Conservation (phyloP, 2,113 vertebrate species). For the Aegithalos caudatus region DNA sequence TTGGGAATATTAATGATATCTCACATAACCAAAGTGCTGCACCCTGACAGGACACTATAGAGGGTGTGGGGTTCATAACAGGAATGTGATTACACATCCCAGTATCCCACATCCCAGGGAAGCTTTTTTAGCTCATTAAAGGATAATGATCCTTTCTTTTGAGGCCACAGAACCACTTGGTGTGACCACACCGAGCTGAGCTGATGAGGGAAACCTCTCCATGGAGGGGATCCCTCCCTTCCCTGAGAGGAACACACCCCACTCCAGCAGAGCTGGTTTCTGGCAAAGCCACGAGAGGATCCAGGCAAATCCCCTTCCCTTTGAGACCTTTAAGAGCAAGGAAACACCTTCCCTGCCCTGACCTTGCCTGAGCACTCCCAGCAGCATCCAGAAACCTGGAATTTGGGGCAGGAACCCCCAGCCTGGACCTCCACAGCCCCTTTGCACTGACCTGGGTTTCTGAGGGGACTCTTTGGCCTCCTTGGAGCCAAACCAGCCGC, state of each 20-base stretch:
- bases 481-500: conserved; percentile 86
- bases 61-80: neutral
- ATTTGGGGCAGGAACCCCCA: neutral
- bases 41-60: neutral
- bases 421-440: accelerated
- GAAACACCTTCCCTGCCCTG: neutral
- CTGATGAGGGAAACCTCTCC: neutral
- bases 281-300: neutral
- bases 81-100: neutral
- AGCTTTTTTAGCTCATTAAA: neutral
- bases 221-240: neutral
- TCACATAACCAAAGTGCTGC: neutral
- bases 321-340: neutral
- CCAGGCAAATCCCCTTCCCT: neutral
- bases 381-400: neutral
- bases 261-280: accelerated
- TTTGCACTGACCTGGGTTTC: conserved; percentile 87
- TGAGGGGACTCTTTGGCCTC: conserved; percentile 77
- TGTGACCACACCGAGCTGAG: neutral
- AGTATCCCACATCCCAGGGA: neutral
- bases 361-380: neutral
- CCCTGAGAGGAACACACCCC: neutral
- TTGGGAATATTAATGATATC: neutral
- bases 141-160: neutral
- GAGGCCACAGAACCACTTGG: neutral